Percentiles rank a stretch among this genome's conserved stretches.
phyloP scores from a whole-genome alignment of 2,888 invertebrate genomes.

The Noctua pronuba region DNA sequence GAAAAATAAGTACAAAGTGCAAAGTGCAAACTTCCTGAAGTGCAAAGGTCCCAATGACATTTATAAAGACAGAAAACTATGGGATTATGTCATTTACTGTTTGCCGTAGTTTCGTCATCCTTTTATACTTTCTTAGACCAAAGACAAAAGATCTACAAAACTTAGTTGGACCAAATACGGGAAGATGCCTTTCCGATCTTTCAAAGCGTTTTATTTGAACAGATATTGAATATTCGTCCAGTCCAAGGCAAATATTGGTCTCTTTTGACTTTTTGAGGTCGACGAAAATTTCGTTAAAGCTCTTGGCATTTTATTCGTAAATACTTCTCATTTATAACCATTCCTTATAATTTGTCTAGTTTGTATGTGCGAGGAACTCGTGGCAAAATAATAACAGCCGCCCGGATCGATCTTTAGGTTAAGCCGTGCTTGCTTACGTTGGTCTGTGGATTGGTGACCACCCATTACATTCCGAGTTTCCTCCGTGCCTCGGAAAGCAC shows the following conservation, averaged over 20 bases:
- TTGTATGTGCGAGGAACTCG: not conserved
- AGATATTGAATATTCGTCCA: slow-evolving; percentile 20
- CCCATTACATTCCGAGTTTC: too few relatives aligned
- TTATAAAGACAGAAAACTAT: not conserved
- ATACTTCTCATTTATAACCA: not conserved
- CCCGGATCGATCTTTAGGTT: too few relatives aligned
- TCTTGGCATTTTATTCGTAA: not conserved
- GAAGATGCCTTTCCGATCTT: slow-evolving; percentile 1
- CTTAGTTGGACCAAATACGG: not conserved
- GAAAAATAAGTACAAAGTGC: not conserved
- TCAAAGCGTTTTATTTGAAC: slow-evolving; percentile 23
- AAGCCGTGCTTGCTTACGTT: too few relatives aligned
- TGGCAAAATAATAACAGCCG: too few relatives aligned
- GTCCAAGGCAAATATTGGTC: not conserved
- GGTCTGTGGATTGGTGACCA: too few relatives aligned
- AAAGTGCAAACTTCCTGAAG: not conserved
- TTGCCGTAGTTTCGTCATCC: not conserved
- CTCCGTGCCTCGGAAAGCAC: too few relatives aligned
- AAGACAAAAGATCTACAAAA: not conserved
- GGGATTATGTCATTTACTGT: not conserved
- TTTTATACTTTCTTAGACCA: not conserved
- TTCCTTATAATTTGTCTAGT: not conserved
- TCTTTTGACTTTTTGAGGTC: slow-evolving; percentile 7
- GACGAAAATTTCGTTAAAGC: not conserved
- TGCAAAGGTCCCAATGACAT: not conserved